A percentile compares a stretch with the other conserved stretches of the same genome.
These are phyloP conservation scores for Erannis defoliaria DNA, from an alignment of 2,888 invertebrate species.

Conservation along the genomic window DNA sequence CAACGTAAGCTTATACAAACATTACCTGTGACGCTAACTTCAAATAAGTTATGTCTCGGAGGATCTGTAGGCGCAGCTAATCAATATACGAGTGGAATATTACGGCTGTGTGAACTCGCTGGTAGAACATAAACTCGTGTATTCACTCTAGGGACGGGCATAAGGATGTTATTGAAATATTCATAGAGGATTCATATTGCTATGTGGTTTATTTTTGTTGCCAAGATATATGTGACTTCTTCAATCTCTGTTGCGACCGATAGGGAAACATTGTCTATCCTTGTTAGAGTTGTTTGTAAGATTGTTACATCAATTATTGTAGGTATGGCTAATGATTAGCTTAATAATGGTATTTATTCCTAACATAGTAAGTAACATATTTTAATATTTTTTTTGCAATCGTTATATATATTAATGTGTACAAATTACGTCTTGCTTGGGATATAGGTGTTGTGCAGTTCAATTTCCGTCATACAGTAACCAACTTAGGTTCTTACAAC, in stretches of 20 bases:
- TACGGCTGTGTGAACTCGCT: conserved; percentile 35
- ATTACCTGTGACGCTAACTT: conserved; percentile 34
- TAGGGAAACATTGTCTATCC: background rate
- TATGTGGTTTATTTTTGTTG: background rate
- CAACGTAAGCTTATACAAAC: conserved; percentile 21
- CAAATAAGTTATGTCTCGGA: conserved; percentile 35
- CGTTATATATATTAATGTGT: no score
- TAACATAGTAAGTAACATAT: no score
- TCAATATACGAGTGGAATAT: conserved; percentile 37
- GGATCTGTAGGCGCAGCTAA: conserved; percentile 35
- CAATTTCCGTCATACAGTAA: no score
- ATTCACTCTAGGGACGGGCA: conserved; percentile 29
- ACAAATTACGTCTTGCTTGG: no score
- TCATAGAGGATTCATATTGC: conserved; percentile 17
- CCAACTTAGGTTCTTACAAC: no score
- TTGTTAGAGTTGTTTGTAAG: no score
- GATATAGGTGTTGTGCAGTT: no score
- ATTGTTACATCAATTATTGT: no score
- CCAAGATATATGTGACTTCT: background rate
- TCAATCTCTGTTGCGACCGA: background rate
- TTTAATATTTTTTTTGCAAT: no score
- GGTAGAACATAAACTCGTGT: conserved; percentile 25
- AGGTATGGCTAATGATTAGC: no score
- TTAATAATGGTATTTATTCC: no score
- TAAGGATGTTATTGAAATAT: conserved; percentile 42